Evolutionary conservation across 2,888 invertebrate species (phyloP).

Genomic region (Oscheius sp.): DNA sequence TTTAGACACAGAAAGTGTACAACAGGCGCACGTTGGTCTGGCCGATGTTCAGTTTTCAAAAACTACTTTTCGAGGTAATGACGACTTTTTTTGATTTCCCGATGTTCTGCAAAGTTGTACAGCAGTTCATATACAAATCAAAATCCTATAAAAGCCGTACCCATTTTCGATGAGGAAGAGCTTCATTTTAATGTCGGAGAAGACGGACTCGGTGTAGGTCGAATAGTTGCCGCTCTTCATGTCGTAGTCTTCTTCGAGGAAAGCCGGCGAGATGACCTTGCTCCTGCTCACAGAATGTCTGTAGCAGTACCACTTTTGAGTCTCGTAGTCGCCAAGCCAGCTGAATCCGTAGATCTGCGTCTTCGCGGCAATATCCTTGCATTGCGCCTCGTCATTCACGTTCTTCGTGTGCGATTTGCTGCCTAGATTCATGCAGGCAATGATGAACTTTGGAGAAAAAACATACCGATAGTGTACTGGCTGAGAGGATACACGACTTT

Average conservation of each 20-base stretch:
- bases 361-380: constrained; percentile 47
- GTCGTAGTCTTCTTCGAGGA: constrained; percentile 53
- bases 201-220: constrained; percentile 68
- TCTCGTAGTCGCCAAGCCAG: constrained; percentile 62
- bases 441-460: not conserved
- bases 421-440: constrained; percentile 27
- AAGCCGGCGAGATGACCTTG: constrained; percentile 63
- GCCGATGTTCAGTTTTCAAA: too few relatives aligned
- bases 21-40: too few relatives aligned
- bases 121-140: not conserved
- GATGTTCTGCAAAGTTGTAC: too few relatives aligned
- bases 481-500: constrained; percentile 1
- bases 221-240: constrained; percentile 53
- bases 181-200: constrained; percentile 53
- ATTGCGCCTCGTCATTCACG: constrained; percentile 48
- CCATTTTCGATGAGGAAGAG: constrained; percentile 60
- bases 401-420: constrained; percentile 50
- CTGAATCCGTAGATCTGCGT: constrained; percentile 61
- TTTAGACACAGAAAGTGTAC: too few relatives aligned
- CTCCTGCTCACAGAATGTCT: constrained; percentile 51
- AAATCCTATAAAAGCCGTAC: constrained; percentile 9
- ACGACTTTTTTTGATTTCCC: too few relatives aligned
- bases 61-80: too few relatives aligned
- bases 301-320: constrained; percentile 57
- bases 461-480: constrained; percentile 17